These are phyloP conservation scores for Trichacis sp. DNA, from an alignment of 2,888 invertebrate genomes.

Conservation along the genomic window DNA sequence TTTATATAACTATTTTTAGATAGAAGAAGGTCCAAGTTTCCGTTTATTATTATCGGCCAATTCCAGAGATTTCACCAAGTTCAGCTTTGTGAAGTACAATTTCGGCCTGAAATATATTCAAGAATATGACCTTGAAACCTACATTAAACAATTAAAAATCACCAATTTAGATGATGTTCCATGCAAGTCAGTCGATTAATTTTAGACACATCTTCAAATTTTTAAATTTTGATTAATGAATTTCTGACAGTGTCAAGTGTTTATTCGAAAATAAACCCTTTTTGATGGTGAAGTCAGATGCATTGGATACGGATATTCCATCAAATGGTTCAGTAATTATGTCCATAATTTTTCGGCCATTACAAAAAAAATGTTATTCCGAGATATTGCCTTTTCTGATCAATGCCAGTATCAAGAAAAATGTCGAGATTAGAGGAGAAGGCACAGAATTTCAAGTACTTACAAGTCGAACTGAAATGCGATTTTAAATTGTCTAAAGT, in stretches of 20 bases:
- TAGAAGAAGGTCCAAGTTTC: conserved; percentile 77
- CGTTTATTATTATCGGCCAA: conserved; percentile 73
- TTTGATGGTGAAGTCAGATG: conserved; percentile 70
- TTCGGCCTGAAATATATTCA: conserved; percentile 78
- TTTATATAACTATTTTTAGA: no score
- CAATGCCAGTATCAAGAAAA: conserved; percentile 71
- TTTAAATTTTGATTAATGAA: no score
- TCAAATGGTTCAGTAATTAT: conserved; percentile 69
- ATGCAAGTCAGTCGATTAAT: conserved; percentile 58
- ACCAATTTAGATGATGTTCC: conserved; percentile 62
- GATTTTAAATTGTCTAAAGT: neutral
- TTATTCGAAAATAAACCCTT: conserved; percentile 70
- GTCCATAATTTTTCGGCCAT: conserved; percentile 73
- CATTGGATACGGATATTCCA: conserved; percentile 64
- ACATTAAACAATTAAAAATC: conserved; percentile 65
- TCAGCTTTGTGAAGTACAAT: conserved; percentile 75
- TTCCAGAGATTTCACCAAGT: conserved; percentile 74
- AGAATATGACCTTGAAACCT: conserved; percentile 70
- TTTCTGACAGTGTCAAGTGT: conserved; percentile 71
- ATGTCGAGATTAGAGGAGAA: conserved; percentile 73
- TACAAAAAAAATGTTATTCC: conserved; percentile 70
- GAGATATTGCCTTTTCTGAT: conserved; percentile 72
- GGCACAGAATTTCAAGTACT: conserved; percentile 66
- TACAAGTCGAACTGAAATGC: neutral
- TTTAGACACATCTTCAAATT: no score